Base-by-base conservation (phyloP, 2,888 invertebrate genomes). In the Xanthorhoe designata region DNA sequence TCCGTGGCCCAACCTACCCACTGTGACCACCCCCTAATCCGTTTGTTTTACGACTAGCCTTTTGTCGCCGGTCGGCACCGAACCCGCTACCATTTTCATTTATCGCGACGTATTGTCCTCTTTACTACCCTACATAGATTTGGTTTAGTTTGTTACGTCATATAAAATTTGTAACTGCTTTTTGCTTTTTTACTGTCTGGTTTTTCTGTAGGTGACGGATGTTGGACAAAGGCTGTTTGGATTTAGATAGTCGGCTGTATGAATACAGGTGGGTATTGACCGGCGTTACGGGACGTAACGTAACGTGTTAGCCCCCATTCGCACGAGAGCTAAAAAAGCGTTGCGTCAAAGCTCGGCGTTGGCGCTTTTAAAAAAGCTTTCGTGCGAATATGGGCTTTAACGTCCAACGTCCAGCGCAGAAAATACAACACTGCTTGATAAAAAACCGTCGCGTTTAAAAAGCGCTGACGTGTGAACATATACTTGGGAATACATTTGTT, bases 21-120 rank as follows among this genome's bases (percentile, higher is more conserved):
- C 79, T 81, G 78, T 82, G 87, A 83, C 85, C 84, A 80, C 83
- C 81, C 85, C 82, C 86, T 89, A 90, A 91, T 90, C 88, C 89
- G 77, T 83, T 82, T 83, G 85, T 89, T 92, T 92, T 91, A 92
- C 87, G 90, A 88, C 80, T 77, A 72, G 83, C 83, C 85, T 86
- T 83, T 84, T 85, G 86, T 87, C 86, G 84, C 51, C 78, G 78
- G 75, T 74, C 73, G 69, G 78, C 84, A 78, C 80, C 82, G 84
- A 87, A 88, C 85, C 84, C 84, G 82, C 80, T 77, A 81, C 83
- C 84, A 82, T 85, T 86, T 83, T 82, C 88, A 88, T 90, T 90
- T 91, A 90, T 90, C 86, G 83, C 78, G 77, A 75, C 78, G 80
- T 82, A 86, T 85, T 85, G 85, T 84, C 81, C 77, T 73, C 79